Percentiles rank a stretch among this genome's conserved stretches.
These are phyloP conservation scores for Tarsius wallacei DNA, from an alignment of 2,797 vertebrate genomes.

Conservation along the genomic window DNA sequence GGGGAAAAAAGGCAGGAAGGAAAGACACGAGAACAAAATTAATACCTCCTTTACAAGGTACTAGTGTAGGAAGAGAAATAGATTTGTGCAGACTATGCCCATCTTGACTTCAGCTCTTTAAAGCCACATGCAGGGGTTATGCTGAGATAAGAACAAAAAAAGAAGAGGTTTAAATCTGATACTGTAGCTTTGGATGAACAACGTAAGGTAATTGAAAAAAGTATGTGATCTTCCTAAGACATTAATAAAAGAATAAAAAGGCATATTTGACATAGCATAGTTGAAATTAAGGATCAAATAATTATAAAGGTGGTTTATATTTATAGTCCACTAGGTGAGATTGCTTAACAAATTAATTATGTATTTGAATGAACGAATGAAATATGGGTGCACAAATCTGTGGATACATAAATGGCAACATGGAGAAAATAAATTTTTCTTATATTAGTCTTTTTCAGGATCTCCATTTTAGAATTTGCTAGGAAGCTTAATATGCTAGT, in stretches of 20 bases:
- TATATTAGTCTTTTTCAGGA: background rate
- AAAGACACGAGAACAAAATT: background rate
- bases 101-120: background rate
- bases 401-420: background rate
- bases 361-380: background rate
- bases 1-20: background rate
- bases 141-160: background rate
- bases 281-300: conserved; percentile 39
- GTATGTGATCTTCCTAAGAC: background rate
- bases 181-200: background rate
- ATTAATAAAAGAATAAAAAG: conserved; percentile 12
- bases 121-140: background rate
- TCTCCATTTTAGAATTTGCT: conserved; percentile 12
- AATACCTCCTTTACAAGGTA: background rate
- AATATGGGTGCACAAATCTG: background rate
- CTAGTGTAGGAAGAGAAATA: background rate
- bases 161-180: background rate
- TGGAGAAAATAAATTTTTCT: background rate
- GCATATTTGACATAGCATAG: background rate
- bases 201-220: background rate
- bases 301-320: conserved; percentile 1
- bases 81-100: background rate
- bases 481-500: background rate
- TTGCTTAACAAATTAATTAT: background rate
- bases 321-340: background rate